Evolutionary conservation across 2,113 vertebrate genomes (phyloP).

Genomic region (Gasterosteus aculeatus): DNA sequence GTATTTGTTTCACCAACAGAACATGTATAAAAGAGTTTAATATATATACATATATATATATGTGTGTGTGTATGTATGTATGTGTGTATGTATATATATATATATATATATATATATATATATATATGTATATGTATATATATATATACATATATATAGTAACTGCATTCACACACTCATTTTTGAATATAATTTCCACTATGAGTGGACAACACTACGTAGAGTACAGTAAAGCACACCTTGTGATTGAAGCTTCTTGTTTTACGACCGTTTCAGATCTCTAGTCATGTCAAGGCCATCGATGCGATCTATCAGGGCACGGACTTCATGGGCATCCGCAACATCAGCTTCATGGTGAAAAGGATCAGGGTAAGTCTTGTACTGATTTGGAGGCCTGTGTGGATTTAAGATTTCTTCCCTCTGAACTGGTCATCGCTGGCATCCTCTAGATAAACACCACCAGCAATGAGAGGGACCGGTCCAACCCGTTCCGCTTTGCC

Average conservation of each 20-base stretch:
- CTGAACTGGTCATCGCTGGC: not conserved
- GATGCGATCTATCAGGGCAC: conserved; percentile 98
- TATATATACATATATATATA: no score
- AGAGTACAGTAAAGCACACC: not conserved
- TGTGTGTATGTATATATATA: no score
- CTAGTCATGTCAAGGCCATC: conserved; percentile 97
- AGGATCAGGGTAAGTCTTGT: conserved; percentile 86
- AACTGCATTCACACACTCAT: not conserved
- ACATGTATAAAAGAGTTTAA: not conserved
- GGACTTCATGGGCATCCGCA: conserved; percentile 96
- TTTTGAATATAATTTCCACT: not conserved
- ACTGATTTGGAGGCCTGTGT: not conserved
- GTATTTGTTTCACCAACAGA: conserved; percentile 2
- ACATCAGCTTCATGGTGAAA: conserved; percentile 99
- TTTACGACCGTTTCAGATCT: conserved; percentile 84
- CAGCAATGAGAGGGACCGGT: conserved; percentile 86
- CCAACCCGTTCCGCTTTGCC: conserved; percentile 97
- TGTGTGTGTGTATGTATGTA: no score
- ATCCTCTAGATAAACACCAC: conserved; percentile 92
- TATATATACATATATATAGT: not conserved
- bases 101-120: no score
- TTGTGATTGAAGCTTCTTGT: not conserved
- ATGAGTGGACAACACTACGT: not conserved
- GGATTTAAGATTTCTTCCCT: not conserved
- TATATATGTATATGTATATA: no score